Percentiles rank a stretch among this genome's conserved stretches.
Evolutionary conservation across 2,888 invertebrate species (phyloP).

Genomic region (Rhamnusium bicolor): DNA sequence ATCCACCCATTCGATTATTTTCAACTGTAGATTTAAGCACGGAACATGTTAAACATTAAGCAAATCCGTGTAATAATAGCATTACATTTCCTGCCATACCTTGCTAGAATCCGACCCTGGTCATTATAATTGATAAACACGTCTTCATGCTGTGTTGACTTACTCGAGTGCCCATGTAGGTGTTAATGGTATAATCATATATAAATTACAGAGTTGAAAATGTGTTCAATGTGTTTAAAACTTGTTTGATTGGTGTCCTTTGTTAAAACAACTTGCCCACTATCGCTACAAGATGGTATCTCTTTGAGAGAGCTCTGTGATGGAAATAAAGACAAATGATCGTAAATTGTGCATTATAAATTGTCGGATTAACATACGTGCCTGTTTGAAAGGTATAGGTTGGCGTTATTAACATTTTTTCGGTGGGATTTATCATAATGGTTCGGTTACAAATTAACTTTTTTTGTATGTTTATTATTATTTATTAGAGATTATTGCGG

Average conservation of each 20-base stretch:
- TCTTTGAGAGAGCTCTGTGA: constrained; percentile 5
- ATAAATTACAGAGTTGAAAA: constrained; percentile 55
- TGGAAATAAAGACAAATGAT: constrained; percentile 39
- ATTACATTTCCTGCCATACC: neutral
- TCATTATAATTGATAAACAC: constrained; percentile 55
- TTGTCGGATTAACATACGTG: constrained; percentile 31
- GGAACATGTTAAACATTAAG: neutral
- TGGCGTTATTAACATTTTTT: constrained; percentile 17
- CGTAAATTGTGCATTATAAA: constrained; percentile 38
- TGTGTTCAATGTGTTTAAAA: constrained; percentile 32
- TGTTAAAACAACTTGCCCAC: constrained; percentile 27
- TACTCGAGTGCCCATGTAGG: constrained; percentile 53
- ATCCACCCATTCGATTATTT: too few relatives aligned
- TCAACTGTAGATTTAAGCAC: too few relatives aligned
- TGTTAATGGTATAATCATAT: constrained; percentile 57
- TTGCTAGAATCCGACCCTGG: neutral
- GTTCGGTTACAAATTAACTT: neutral
- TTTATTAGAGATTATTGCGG: neutral
- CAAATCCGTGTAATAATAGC: neutral
- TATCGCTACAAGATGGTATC: constrained; percentile 30
- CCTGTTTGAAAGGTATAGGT: constrained; percentile 17
- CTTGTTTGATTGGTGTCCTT: constrained; percentile 36
- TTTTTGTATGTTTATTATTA: neutral
- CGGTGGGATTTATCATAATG: neutral
- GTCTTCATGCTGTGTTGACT: constrained; percentile 50